Evolutionary conservation across 2,888 invertebrate species (phyloP).

Genomic region (Hirtodrosophila alboralis): DNA sequence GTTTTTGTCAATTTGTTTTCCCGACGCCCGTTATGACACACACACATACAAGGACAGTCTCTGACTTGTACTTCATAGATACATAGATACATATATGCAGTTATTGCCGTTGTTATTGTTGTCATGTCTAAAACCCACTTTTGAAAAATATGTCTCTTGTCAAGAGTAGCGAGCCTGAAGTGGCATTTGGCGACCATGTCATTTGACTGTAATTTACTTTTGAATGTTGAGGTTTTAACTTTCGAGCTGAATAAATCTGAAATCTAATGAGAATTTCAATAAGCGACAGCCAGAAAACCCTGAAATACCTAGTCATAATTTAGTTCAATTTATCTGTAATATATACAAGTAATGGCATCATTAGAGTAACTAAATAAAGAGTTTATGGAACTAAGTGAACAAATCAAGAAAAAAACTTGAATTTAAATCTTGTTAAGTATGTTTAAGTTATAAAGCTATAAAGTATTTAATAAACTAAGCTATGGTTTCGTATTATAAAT

Average conservation of each 20-base stretch:
- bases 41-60: constrained; percentile 49
- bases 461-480: too few species aligned
- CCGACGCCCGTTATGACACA: constrained; percentile 71
- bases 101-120: constrained; percentile 50
- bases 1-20: constrained; percentile 77
- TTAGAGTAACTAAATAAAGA: too few species aligned
- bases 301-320: too few species aligned
- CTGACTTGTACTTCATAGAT: constrained; percentile 54
- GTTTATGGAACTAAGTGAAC: too few species aligned
- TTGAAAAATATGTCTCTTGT: constrained; percentile 67
- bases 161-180: constrained; percentile 50
- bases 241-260: constrained; percentile 56
- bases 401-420: too few species aligned
- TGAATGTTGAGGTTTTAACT: constrained; percentile 46
- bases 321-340: too few species aligned
- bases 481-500: too few species aligned
- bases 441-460: too few species aligned
- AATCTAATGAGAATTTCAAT: constrained; percentile 10
- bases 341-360: too few species aligned
- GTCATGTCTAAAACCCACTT: constrained; percentile 76
- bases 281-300: background rate
- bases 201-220: constrained; percentile 72
- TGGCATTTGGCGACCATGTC: constrained; percentile 73
- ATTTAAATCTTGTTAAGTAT: too few species aligned
- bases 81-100: constrained; percentile 32